Base-by-base conservation (phyloP, 2,113 vertebrate species). In the Caranx ignobilis region DNA sequence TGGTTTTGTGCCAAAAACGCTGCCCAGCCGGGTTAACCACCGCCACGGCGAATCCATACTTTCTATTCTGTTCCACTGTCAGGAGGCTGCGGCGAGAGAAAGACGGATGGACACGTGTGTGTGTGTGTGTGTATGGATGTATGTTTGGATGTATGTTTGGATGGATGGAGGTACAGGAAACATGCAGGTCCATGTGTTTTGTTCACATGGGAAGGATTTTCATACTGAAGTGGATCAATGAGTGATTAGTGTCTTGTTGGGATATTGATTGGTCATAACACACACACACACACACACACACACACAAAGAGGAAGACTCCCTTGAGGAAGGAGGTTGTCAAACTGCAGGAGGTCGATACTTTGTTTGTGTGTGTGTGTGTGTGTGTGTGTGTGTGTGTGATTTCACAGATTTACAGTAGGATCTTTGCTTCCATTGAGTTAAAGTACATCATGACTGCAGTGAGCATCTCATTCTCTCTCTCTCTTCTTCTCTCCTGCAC, bases 161-260 rank as follows among this genome's bases (percentile, higher is more conserved):
- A 37, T 15, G 54, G 8, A 32, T 81, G 39, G 31, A 8, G 52
- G 43, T 21, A n/a, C 13, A 52, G 35, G 9, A 8, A 37, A 43
- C 5, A 7, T 39, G 6, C 7, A 11, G 31, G 4, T 62, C 37
- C 4, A 11, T 18, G 16, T 34, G 50, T 74, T 75, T 81, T 56
- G 52, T 82, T 68, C 67, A 43, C 50, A 54, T 62, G 54, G 50
- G 35, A 65, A 64, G 5, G 21, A 55, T 60, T 56, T 75, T 50
- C 5, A 0, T 32, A 43, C 10, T 35, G 48, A 39, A 1, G 11
- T 61, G 67, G 63, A 72, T 83, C 82, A 79, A 85, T 89, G 48
- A 72, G 67, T 84, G 84, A 89, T 87, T 79, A 88, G 66, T 64
- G 31, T 71, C 50, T 80, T 56, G 72, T 35, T 71, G 62, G 69